phyloP scores from a whole-genome alignment of 23 tunicate genomes.

The Halocynthia roretzi region DNA sequence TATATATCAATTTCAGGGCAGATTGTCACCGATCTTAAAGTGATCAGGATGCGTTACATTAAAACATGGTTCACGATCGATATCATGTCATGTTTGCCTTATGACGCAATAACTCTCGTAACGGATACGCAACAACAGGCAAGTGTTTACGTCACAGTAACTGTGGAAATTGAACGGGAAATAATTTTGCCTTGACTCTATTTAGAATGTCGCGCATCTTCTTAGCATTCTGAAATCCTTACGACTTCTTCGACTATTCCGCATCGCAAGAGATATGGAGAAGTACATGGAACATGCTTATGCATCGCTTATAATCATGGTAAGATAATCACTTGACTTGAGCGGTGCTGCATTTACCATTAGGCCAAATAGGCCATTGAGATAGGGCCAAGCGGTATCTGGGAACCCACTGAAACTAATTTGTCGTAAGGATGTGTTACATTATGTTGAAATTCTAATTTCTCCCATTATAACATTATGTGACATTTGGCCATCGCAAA shows the following conservation, averaged over 20 bases:
- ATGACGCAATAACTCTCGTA: constrained; percentile 43
- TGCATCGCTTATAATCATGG: constrained; percentile 61
- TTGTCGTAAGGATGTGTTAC: too few relatives aligned
- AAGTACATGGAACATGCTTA: constrained; percentile 56
- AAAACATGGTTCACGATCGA: constrained; percentile 68
- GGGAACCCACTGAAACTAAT: too few relatives aligned
- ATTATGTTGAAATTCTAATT: too few relatives aligned
- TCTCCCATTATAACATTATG: too few relatives aligned
- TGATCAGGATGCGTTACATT: constrained; percentile 52
- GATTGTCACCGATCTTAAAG: constrained; percentile 47
- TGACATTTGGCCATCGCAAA: too few relatives aligned
- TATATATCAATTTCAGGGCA: constrained; percentile 29
- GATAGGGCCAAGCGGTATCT: not conserved
- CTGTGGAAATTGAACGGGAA: not conserved
- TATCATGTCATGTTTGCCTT: constrained; percentile 57
- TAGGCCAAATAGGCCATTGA: not conserved
- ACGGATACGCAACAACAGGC: not conserved
- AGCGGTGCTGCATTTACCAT: not conserved
- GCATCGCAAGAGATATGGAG: constrained; percentile 68
- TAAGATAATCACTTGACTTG: constrained; percentile 5
- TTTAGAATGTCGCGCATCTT: constrained; percentile 12
- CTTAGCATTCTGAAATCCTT: constrained; percentile 56
- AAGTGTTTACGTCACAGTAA: constrained; percentile 13
- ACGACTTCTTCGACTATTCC: constrained; percentile 50
- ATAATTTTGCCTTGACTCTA: not conserved